These are phyloP conservation scores for Temnothorax curvispinosus DNA, from an alignment of 1,140 invertebrate species.

Conservation along the genomic window DNA sequence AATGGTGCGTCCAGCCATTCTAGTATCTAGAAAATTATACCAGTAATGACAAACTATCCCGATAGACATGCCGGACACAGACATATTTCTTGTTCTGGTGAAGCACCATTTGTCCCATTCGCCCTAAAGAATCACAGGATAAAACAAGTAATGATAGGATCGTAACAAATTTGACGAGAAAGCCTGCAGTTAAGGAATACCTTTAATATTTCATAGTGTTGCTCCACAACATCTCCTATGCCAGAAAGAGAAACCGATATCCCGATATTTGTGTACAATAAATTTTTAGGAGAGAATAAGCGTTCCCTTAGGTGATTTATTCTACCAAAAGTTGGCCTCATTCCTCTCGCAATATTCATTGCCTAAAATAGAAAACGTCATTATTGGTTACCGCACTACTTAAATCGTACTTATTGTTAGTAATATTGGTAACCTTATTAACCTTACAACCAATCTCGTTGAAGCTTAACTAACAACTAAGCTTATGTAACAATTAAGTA, in stretches of 20 bases:
- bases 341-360: slow-evolving; percentile 50
- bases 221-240: slow-evolving; percentile 93
- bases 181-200: slow-evolving; percentile 68
- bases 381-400: background rate
- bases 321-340: slow-evolving; percentile 27
- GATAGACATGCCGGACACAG: slow-evolving; percentile 91
- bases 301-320: slow-evolving; percentile 71
- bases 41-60: slow-evolving; percentile 95
- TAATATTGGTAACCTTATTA: background rate
- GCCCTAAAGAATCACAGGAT: slow-evolving; percentile 64
- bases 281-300: slow-evolving; percentile 90
- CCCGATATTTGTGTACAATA: slow-evolving; percentile 94
- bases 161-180: slow-evolving; percentile 2
- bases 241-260: slow-evolving; percentile 92
- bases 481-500: background rate
- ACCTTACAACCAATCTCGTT: background rate
- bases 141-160: background rate
- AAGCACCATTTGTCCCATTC: slow-evolving; percentile 88
- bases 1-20: slow-evolving; percentile 89
- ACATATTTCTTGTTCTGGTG: slow-evolving; percentile 92
- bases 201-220: slow-evolving; percentile 92
- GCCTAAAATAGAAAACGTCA: slow-evolving; percentile 36
- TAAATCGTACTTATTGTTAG: too few relatives aligned
- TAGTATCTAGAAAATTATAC: slow-evolving; percentile 91
- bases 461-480: background rate